Evolutionary conservation across 1,140 invertebrate species (phyloP), one percentile per base, ranked within the genome.

Genomic region (Microplitis demolitor): DNA sequence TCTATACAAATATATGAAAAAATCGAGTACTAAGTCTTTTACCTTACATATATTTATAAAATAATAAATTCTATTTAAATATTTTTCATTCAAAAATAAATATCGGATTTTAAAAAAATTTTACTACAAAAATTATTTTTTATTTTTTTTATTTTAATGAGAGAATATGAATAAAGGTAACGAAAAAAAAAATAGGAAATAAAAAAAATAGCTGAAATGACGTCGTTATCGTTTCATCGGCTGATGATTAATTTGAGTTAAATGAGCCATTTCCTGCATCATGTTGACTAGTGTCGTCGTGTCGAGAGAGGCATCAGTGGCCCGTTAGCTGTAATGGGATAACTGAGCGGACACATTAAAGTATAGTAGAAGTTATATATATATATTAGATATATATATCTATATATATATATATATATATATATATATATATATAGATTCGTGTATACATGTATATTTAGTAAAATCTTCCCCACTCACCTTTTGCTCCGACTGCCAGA

Each of bases 201-300:
- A 33, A 51, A 16, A 16, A 24, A 50, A 51, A 66, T 3, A 14
- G 14, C n/a, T 51, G 35, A 14, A 51, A 45, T 66, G 13, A 51
- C 24, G 37, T 51, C 50, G 34, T 68, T 56, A 34, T 68, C 53
- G 33, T 64, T 39, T 45, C 62, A 64, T 64, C 62, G 37, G 16
- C 33, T 31, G 34, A 35, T 68, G 53, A 68, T 56, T 54, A 56
- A 54, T 58, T 68, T 31, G 16, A 11, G 51, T 56, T 37, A 34
- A 68, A 68, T 68, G 9, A 68, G 66, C 50, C 50, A 68, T 68
- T 68, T 68, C 66, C 66, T 56, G 53, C 66, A 53, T 58, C 37
- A 66, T 31, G 45, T 56, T 13, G 60, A 33, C 16, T 13, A 54
- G 53, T 51, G 14, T 50, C 51, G 37, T 67, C 39, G 24, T 24